Evolutionary conservation across 2,113 vertebrate species (phyloP).

Genomic region (Psammodynastes pulverulentus): DNA sequence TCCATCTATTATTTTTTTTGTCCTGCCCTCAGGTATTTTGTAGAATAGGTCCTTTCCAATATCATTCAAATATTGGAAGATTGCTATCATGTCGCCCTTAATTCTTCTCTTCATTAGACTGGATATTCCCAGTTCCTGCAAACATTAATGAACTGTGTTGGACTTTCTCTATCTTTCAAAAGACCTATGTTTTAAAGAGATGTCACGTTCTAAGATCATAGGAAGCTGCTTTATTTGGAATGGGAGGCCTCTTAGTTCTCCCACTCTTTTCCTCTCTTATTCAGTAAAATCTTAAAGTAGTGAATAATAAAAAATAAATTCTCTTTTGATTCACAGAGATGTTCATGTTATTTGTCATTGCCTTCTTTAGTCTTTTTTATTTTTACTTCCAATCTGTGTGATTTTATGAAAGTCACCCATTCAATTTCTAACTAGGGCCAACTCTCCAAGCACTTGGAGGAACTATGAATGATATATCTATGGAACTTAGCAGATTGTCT

Average conservation of each 20-base stretch:
- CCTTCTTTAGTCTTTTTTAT: neutral
- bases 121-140: neutral
- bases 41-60: neutral
- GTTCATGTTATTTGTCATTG: neutral
- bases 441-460: neutral
- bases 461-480: neutral
- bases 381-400: neutral
- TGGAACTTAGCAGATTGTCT: neutral
- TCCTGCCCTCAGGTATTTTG: neutral
- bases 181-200: neutral
- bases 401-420: neutral
- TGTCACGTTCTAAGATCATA: neutral
- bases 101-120: neutral
- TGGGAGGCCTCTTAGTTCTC: neutral
- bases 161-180: neutral
- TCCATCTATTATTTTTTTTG: neutral
- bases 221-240: neutral
- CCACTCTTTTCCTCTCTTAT: neutral
- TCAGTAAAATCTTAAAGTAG: neutral
- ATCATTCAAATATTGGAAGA: neutral
- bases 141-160: neutral
- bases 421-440: neutral
- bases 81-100: neutral
- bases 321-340: neutral
- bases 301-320: neutral